Base-by-base conservation (phyloP, 2,888 invertebrate genomes). In the Scaeva pyrastri region DNA sequence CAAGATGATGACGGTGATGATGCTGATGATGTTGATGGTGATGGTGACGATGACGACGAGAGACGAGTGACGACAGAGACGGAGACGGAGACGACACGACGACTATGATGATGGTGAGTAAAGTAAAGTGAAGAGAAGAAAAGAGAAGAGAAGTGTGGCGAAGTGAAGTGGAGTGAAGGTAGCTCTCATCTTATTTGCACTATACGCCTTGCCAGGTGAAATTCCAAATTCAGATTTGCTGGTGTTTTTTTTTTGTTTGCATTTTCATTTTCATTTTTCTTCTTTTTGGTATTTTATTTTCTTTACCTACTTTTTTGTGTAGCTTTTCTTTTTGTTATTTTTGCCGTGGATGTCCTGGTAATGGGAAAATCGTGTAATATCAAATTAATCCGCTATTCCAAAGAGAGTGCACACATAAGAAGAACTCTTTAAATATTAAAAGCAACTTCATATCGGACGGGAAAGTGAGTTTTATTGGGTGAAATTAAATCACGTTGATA, bases 311-410 rank as follows among this genome's bases (percentile, higher is more conserved):
- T 1, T 12, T 50, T 11, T 52, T 56, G 45, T n/a, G 16, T 26
- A 26, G 39, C 39, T 41, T 73, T 41, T 16, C 36, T 36, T 39
- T 52, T 68, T 52, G 21, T 36, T 36, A 36, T 68, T 50, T 19
- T 10, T 68, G 66, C 16, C 7, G 43, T 80, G 73, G 45, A 81
- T 81, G 71, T 71, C 41, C 81, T 77, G 82, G 76, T 82, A 82
- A 82, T 82, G 82, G 82, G 76, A 82, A 82, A 82, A 82, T 66
- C 72, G 50, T 82, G 82, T 82, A 62, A 72, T 77, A 68, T 82
- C 56, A 82, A 76, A 82, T 72, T 76, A 77, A 82, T 82, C 82
- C 76, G 62, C 23, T 62, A 60, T 66, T 82, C 71, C 72, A 82
- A 66, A 71, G 62, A 62, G 56, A 64, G 64, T 31, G 58, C 72